A percentile compares a stretch with the other conserved stretches of the same genome.
phyloP scores from a whole-genome alignment of 2,888 invertebrate genomes.

The Gortyna flavago region DNA sequence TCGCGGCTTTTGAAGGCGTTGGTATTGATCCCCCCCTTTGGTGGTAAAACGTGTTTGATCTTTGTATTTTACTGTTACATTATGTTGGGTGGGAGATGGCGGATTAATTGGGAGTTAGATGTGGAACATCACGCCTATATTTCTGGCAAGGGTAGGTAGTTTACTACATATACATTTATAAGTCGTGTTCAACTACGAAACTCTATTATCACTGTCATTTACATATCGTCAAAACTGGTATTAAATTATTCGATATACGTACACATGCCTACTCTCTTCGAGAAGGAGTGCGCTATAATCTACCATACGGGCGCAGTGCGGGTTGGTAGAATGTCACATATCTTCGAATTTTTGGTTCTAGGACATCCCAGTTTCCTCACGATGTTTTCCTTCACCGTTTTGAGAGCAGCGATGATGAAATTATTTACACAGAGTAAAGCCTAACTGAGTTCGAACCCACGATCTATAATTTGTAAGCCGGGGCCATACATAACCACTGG shows the following conservation, averaged over 20 bases:
- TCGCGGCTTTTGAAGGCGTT: constrained; percentile 53
- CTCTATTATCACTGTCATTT: background rate
- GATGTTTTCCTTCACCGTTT: background rate
- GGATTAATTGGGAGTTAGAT: constrained; percentile 31
- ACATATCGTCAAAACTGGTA: background rate
- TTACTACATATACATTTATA: background rate
- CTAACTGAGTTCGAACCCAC: too few species aligned
- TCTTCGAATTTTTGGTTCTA: too few species aligned
- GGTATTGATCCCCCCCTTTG: constrained; percentile 50
- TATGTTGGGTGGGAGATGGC: constrained; percentile 12
- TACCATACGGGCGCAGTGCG: too few species aligned
- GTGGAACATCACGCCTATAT: background rate
- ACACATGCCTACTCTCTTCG: background rate
- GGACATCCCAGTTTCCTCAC: background rate
- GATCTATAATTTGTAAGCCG: too few species aligned
- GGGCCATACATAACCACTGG: background rate
- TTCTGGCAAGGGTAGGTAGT: background rate
- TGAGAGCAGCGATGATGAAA: background rate
- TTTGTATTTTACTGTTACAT: constrained; percentile 31
- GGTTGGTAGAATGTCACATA: too few species aligned
- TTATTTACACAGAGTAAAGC: background rate
- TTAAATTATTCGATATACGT: background rate
- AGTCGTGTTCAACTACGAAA: too few species aligned
- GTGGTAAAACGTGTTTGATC: constrained; percentile 37
- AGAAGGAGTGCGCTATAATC: too few species aligned